Conservation (phyloP, 2,888 invertebrate species). For the Drosophila cognata region DNA sequence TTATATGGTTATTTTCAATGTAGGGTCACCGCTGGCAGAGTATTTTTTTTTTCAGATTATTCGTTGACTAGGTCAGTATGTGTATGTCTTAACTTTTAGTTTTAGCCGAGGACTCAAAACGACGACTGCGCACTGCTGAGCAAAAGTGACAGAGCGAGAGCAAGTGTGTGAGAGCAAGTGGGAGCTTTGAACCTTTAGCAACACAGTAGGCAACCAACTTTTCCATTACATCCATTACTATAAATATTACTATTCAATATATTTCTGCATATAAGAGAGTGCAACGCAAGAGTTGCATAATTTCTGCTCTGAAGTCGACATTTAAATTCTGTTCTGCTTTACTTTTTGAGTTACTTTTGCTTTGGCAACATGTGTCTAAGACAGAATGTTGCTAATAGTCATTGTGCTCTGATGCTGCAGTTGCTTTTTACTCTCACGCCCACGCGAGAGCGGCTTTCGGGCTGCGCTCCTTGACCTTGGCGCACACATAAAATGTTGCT, state of each 20-base stretch:
- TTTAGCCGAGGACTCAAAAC: constrained; percentile 14
- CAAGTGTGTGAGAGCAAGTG: neutral
- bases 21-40: constrained; percentile 35
- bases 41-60: constrained; percentile 27
- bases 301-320: neutral
- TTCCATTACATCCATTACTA: neutral
- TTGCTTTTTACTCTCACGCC: constrained; percentile 36
- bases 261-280: neutral
- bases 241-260: neutral
- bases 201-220: constrained; percentile 16
- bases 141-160: neutral
- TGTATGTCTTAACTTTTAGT: constrained; percentile 45
- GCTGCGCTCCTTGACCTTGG: constrained; percentile 76
- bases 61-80: constrained; percentile 77
- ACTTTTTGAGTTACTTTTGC: constrained; percentile 1
- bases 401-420: constrained; percentile 44
- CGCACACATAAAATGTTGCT: constrained; percentile 62
- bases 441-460: constrained; percentile 49
- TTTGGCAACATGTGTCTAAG: constrained; percentile 42
- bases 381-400: constrained; percentile 26
- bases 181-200: constrained; percentile 15
- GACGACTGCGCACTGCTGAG: constrained; percentile 57
- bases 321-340: neutral
- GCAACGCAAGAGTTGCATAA: neutral
- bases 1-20: constrained; percentile 61